Base-by-base conservation (phyloP, 2,113 vertebrate genomes). In the Sclerurus mexicanus region DNA sequence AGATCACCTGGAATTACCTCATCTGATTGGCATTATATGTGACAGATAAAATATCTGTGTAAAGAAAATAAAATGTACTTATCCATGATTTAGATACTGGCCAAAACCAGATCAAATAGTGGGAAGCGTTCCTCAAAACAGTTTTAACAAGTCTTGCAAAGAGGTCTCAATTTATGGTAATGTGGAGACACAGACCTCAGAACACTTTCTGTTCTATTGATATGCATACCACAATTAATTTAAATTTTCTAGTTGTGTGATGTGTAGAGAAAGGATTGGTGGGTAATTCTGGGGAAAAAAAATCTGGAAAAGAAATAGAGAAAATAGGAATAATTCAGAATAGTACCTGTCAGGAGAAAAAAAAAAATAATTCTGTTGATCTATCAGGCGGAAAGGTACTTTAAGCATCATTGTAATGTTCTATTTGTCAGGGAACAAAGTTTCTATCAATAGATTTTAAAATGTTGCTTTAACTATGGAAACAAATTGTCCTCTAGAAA, bases 1-100 rank as follows among this genome's bases (percentile, higher is more conserved):
- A 89, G 63, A 95, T 97, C 91, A 95, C 92, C 77, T 95, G 82
- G 88, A 97, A 95, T 96, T 88, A 95, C 91, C 92, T 96, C 95
- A 96, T 87, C 85, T 94, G 83, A 94, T 60, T 10, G 53, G 90
- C 85, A 97, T 97, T 97, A 75, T 33, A 72, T 89, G 37, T 96
- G 94, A 94, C 97, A 97, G 89, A 95, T 73, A 87, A 95, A 96
- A 96, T 77, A 96, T 95, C 77, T 85, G 92, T 80, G 90, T 87
- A 95, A 90, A 95, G 73, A 86, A 96, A 96, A 96, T 67, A 86
- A 91, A 93, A 85, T 35, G 21, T 52, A 74, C 78, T 93, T 95
- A 94, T 44, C 76, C 59, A 31, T 40, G 55, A 77, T 58, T 80
- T 59, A 55, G 62, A 90, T 82, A 59, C 68, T 72, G 91, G 95